phyloP scores from a whole-genome alignment of 1,140 invertebrate species.

The Tribolium madens region DNA sequence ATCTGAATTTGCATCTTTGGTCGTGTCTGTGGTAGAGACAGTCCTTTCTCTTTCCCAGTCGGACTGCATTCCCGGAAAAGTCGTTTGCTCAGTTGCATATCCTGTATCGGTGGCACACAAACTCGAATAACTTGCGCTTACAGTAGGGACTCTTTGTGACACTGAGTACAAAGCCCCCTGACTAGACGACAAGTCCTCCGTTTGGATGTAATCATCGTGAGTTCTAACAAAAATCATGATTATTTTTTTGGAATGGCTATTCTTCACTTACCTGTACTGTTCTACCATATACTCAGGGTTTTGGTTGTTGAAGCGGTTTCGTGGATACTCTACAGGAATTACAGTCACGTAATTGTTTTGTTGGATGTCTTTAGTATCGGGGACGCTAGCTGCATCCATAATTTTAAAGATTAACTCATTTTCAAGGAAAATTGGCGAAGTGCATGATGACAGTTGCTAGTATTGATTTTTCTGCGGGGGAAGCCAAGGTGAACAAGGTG shows the following conservation, averaged over 20 bases:
- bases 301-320: conserved; percentile 54
- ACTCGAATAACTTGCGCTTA: conserved; percentile 58
- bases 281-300: conserved; percentile 57
- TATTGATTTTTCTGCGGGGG: conserved; percentile 20
- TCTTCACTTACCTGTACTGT: conserved; percentile 56
- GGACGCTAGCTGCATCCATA: conserved; percentile 15
- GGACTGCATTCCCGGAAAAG: conserved; percentile 49
- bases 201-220: conserved; percentile 58
- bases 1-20: conserved; percentile 53
- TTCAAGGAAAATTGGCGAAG: not conserved
- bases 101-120: conserved; percentile 51
- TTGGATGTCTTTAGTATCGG: conserved; percentile 55
- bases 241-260: conserved; percentile 2
- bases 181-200: conserved; percentile 54
- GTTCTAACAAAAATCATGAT: conserved; percentile 1
- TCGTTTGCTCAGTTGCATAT: conserved; percentile 48
- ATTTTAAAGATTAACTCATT: conserved; percentile 19
- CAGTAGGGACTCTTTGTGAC: conserved; percentile 59
- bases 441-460: not conserved
- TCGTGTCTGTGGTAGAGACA: conserved; percentile 41
- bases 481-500: conserved; percentile 13
- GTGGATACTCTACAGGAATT: conserved; percentile 58
- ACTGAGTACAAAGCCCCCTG: conserved; percentile 62
- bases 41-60: conserved; percentile 57
- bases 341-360: conserved; percentile 60